Evolutionary conservation across 2,113 vertebrate species (phyloP), one percentile per base, ranked within the genome.

Genomic region (Gymnocephalus cernua): DNA sequence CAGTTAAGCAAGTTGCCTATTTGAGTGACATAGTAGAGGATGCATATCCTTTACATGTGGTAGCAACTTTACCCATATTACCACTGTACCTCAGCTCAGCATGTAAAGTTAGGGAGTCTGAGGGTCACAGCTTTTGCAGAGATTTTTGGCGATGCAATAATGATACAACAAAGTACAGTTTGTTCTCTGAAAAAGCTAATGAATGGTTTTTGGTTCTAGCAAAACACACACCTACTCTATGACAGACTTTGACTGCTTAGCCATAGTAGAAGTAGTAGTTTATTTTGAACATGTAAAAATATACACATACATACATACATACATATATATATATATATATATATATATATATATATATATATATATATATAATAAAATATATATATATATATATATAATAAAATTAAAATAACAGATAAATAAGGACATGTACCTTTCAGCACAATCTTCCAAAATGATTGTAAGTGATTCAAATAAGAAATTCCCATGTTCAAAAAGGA

Each of bases 201-300:
- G 25, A 71, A 58, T 62, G 18, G 3, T 14, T 77, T 66, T 61
- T 11, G 35, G 19, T 48, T 44, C 15, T 18, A 10, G 27, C 53
- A 74, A 67, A 82, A 29, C 21, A 56, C 38, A 21, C 44, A 66
- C 12, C 29, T 41, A 27, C n/a, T 23, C 25, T 6, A 38, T 64
- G 41, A 71, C 50, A 57, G 11, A 69, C 10, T 79, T 29, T 54
- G 71, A 69, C 56, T 76, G 8, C 79, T 77, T 80, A 56, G 27
- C 48, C 75, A 75, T n/a, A n/a, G n/a, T n/a, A n/a, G n/a, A n/a
- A n/a, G n/a, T n/a, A n/a, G n/a, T n/a, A n/a, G n/a, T n/a, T n/a
- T n/a, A n/a, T n/a, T n/a, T n/a, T n/a, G n/a, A n/a, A n/a, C n/a
- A n/a, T n/a, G n/a, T n/a, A n/a, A n/a, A n/a, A n/a, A n/a, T n/a